phyloP scores from a whole-genome alignment of 2,113 vertebrate genomes.

The Pimephales promelas region DNA sequence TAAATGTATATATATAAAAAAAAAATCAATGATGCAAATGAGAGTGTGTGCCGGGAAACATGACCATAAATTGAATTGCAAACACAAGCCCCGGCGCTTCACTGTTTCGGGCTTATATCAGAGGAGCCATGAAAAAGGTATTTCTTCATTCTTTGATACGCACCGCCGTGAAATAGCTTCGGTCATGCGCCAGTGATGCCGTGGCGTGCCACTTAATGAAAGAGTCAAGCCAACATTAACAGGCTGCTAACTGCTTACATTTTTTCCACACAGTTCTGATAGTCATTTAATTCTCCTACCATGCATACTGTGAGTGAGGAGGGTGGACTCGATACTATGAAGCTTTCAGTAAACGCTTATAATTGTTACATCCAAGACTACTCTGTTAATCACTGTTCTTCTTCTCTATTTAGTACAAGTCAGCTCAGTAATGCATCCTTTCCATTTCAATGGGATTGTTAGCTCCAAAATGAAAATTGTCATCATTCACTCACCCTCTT shows the following conservation, averaged over 20 bases:
- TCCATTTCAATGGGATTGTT: background rate
- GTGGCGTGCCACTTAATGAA: conserved; percentile 23
- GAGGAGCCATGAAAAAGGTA: background rate
- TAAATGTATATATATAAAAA: background rate
- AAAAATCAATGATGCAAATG: conserved; percentile 30
- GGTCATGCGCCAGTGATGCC: conserved; percentile 22
- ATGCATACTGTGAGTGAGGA: background rate
- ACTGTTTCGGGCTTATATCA: conserved; percentile 7
- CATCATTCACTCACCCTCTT: background rate
- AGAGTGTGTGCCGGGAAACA: background rate
- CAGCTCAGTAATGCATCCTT: background rate
- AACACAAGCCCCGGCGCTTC: conserved; percentile 2
- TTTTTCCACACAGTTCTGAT: conserved; percentile 15
- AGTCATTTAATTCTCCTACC: conserved; percentile 1
- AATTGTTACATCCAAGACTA: conserved; percentile 13
- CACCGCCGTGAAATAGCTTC: conserved; percentile 32
- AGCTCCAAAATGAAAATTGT: background rate
- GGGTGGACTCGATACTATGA: background rate
- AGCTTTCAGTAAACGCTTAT: conserved; percentile 23
- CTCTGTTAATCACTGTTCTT: conserved; percentile 14
- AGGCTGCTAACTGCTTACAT: conserved; percentile 21
- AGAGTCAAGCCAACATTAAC: conserved; percentile 38
- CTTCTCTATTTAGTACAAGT: conserved; percentile 9
- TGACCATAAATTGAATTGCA: conserved; percentile 31
- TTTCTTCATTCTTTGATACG: conserved; percentile 35